Evolutionary conservation across 2,888 invertebrate genomes (phyloP).

Genomic region (Magallana nippona): DNA sequence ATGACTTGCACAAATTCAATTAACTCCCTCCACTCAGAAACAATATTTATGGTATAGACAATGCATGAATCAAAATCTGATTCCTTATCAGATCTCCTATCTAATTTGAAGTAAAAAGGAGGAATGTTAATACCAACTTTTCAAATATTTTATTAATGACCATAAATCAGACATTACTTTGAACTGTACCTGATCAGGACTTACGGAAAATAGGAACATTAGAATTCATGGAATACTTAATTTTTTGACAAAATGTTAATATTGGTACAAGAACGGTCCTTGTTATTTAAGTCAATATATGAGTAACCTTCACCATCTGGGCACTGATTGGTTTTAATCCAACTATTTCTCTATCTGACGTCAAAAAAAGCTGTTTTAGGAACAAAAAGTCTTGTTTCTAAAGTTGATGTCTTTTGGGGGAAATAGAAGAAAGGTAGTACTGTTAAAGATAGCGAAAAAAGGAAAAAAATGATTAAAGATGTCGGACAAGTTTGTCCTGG

Average conservation of each 20-base stretch:
- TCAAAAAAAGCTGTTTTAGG: slow-evolving; percentile 1
- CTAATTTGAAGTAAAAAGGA: background rate
- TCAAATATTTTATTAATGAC: slow-evolving; percentile 31
- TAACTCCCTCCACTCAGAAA: slow-evolving; percentile 2
- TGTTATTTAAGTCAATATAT: slow-evolving; percentile 18
- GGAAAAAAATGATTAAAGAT: slow-evolving; percentile 1
- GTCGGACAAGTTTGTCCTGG: background rate
- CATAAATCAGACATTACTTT: slow-evolving; percentile 21
- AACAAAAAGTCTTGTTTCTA: background rate
- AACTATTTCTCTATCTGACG: background rate
- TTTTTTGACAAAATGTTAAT: slow-evolving; percentile 35
- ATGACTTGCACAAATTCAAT: slow-evolving; percentile 8
- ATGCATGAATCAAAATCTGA: slow-evolving; percentile 11
- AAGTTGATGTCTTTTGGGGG: too few relatives aligned
- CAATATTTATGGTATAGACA: background rate
- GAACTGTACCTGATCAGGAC: slow-evolving; percentile 10
- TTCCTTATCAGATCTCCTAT: background rate
- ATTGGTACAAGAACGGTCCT: background rate
- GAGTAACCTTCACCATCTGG: slow-evolving; percentile 11
- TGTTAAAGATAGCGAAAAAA: background rate
- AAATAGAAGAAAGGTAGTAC: background rate
- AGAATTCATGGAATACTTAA: slow-evolving; percentile 26
- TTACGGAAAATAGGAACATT: slow-evolving; percentile 12
- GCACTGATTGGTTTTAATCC: slow-evolving; percentile 6
- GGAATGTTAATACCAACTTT: slow-evolving; percentile 14